Evolutionary conservation across 1,140 invertebrate species (phyloP), one percentile per base, ranked within the genome.

Genomic region (Idris sp.): DNA sequence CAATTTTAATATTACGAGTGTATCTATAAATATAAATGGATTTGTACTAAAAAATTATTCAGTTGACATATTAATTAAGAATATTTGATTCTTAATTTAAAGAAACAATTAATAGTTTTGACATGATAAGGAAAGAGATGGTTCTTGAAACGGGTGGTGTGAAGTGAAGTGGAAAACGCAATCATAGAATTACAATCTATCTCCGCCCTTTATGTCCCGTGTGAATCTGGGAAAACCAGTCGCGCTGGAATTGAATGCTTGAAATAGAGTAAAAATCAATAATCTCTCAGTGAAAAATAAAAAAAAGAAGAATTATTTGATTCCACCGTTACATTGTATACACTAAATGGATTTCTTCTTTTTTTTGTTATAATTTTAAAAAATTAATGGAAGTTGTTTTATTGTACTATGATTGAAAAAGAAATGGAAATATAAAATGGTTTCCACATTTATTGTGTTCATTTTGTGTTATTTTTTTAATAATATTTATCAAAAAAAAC

Each of bases 131-230:
- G 56, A 59, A 46, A 53, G 65, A 65, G 61, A 59, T n/a, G n/a
- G n/a, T 53, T 73, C 40, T 65, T n/a, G 58, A 48, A 72, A 72
- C 28, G 68, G 68, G 58, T 51, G 68, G 49, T 72, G 61, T 67
- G 71, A 67, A 74, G 61, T 67, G 61, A 61, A 61, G 56, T 61
- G 71, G 61, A 74, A 74, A 74, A 61, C 71, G 71, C 71, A 67
- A 74, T 72, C 68, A 72, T 58, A 48, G 71, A 74, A 67, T 72
- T 72, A 72, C 69, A 73, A 73, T 73, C 69, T 73, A 75, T 75
- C 72, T 75, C 72, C 56, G 62, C 72, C 62, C 62, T 68, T 68
- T 75, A 62, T 75, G 72, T 69, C 64, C 64, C 49, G 72, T 75
- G 72, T 62, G 72, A 75, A 75, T 75, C 64, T 68, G 72, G 43